phyloP scores from a whole-genome alignment of 1,140 invertebrate genomes.

The Orussus abietinus region DNA sequence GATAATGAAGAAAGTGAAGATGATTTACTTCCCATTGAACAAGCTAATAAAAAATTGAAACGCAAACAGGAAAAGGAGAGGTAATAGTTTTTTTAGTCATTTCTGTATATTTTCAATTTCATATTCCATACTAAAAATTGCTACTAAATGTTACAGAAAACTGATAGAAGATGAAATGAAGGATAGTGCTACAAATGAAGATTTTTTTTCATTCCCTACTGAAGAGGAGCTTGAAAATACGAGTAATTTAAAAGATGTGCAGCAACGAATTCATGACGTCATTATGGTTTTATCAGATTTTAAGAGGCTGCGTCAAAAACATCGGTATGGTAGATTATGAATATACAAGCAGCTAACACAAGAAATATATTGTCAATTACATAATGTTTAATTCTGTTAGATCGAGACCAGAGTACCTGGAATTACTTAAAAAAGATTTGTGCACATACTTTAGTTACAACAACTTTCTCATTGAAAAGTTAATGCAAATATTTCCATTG shows the following conservation, averaged over 20 bases:
- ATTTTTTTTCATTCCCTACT: conserved; percentile 72
- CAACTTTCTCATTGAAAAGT: conserved; percentile 88
- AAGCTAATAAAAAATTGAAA: conserved; percentile 74
- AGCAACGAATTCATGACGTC: conserved; percentile 88
- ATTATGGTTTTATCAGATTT: conserved; percentile 87
- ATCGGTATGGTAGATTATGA: conserved; percentile 47
- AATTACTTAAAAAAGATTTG: conserved; percentile 77
- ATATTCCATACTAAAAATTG: conserved; percentile 9
- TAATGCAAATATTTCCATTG: conserved; percentile 91
- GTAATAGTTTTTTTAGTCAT: conserved; percentile 11
- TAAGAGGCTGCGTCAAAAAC: conserved; percentile 70
- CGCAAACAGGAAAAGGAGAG: conserved; percentile 68
- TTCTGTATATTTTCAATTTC: conserved; percentile 8
- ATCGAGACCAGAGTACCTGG: conserved; percentile 77
- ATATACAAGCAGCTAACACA: conserved; percentile 12
- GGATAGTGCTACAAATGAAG: conserved; percentile 70
- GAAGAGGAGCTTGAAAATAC: conserved; percentile 69
- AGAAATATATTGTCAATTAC: conserved; percentile 7
- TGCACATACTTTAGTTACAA: conserved; percentile 98
- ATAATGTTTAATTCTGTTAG: conserved; percentile 43
- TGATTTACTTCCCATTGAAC: conserved; percentile 82
- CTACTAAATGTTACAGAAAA: conserved; percentile 53
- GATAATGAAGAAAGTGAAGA: conserved; percentile 56
- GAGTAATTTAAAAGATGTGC: conserved; percentile 76
- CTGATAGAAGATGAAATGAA: conserved; percentile 77